Percentiles rank a stretch among this genome's conserved stretches.
Evolutionary conservation across 2,113 vertebrate species (phyloP).

Genomic region (Opisthocomus hoazin): DNA sequence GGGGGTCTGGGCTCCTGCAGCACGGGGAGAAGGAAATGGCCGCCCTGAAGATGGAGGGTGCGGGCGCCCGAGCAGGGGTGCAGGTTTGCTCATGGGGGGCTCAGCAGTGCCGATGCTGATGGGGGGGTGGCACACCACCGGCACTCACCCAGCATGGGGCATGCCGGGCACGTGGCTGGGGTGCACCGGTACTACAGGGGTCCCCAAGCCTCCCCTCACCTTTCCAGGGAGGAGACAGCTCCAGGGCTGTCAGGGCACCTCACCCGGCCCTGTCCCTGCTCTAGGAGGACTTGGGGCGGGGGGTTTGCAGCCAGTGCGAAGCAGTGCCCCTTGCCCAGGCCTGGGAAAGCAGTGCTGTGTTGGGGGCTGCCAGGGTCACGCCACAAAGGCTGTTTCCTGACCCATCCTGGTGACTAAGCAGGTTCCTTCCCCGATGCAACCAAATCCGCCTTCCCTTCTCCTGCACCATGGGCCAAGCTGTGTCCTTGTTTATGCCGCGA

Average conservation of each 20-base stretch:
- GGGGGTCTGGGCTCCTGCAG: background rate
- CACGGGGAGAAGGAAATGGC: background rate
- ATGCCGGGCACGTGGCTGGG: background rate
- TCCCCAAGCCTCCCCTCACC: background rate
- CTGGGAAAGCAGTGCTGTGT: background rate
- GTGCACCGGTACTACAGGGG: accelerated
- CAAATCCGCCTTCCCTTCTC: background rate
- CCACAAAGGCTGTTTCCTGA: background rate
- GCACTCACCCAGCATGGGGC: background rate
- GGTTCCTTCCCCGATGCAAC: background rate
- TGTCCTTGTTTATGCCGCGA: background rate
- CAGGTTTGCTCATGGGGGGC: background rate
- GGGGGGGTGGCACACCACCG: accelerated
- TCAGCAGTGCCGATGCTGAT: accelerated
- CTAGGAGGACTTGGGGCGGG: accelerated
- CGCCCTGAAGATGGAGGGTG: background rate
- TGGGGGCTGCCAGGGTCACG: background rate
- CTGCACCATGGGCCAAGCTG: background rate
- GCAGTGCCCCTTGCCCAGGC: background rate
- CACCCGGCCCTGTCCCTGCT: background rate
- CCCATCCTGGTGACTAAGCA: background rate
- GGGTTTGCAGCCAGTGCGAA: background rate
- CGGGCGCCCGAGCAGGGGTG: accelerated
- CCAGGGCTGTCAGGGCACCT: background rate
- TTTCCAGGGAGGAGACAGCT: background rate